Evolutionary conservation across 2,113 vertebrate species (phyloP).

Genomic region (Ploceus nigricollis): DNA sequence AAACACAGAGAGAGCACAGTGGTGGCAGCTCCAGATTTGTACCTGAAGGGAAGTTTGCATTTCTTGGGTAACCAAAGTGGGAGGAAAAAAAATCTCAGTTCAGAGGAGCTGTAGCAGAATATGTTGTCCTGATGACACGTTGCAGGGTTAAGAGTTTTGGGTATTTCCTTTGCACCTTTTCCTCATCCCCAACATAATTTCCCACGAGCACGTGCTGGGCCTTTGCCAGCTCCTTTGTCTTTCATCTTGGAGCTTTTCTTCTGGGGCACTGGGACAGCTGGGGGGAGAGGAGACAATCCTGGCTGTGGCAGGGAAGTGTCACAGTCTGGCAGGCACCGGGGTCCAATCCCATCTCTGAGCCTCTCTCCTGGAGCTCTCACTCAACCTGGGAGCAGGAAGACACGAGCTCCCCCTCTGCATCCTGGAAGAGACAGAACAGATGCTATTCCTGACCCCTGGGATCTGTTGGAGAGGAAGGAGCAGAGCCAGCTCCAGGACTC

Average conservation of each 20-base stretch:
- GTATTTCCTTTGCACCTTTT: not conserved
- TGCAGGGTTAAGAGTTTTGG: not conserved
- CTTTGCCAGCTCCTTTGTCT: conserved; percentile 1
- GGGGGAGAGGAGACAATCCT: not conserved
- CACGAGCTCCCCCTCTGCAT: not conserved
- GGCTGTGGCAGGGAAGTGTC: not conserved
- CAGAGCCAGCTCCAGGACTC: not conserved
- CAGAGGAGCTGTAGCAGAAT: not conserved
- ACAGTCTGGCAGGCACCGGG: not conserved
- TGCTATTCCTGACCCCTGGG: not conserved
- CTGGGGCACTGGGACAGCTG: not conserved
- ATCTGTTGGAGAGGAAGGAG: not conserved
- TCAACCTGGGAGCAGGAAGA: not conserved
- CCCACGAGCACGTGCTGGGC: not conserved
- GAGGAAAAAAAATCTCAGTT: accelerated
- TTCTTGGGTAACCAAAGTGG: not conserved
- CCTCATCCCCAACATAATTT: not conserved
- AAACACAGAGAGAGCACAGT: not conserved
- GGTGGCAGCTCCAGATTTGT: not conserved
- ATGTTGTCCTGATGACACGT: accelerated
- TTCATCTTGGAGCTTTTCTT: not conserved
- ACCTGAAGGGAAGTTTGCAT: not conserved
- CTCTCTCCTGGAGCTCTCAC: not conserved
- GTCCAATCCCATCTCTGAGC: not conserved
- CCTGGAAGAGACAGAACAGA: not conserved